Evolutionary conservation across 2,113 vertebrate genomes (phyloP), one percentile per base, ranked within the genome.

Genomic region (Tichodroma muraria): DNA sequence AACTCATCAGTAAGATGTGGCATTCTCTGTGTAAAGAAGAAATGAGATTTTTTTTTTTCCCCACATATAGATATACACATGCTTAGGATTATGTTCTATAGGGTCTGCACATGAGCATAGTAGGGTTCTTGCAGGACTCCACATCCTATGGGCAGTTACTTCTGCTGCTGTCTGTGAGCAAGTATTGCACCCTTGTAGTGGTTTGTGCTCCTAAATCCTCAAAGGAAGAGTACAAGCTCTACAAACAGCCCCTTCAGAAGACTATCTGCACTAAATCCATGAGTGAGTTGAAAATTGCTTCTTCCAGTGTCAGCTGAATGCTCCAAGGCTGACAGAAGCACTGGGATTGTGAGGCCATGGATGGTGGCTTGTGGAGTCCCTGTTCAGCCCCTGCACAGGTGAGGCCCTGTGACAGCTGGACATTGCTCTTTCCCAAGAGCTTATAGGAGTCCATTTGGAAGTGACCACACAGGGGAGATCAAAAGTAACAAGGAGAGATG

Each of bases 1-100:
- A 79, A 47, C 13, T 49, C 28, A 3, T 27, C 2, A 1, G 13
- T 4, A 35, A n/a, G 27, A 8, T 86, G n/a, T 2, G 1, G 12
- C 25, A 28, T 75, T 70, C 35, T 54, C 52, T 79, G 8, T 13
- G 15, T 60, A 56, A 92, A 73, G 20, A 71, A 93, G 20, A 76
- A 78, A 64, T 42, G 1, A 64, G 42, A 8, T 40, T 10, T 4
- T 2, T 6, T 15, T 64, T 59, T 72, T 15, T 25, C 8, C 68
- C 15, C 6, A 3, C 0, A 3, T 66, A 6, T 8, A 60, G 35
- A 15, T 52, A 31, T 31, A 13, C 2, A 15, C 24, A 31, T 8
- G 6, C 60, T 63, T 66, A 70, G 19, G 33, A 25, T 59, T 66
- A 15, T 35, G 4, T 68, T 64, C 57, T 76, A 8, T 20, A 56